Base-by-base conservation (phyloP, 2,797 vertebrate genomes). In the Oreochromis mossambicus region DNA sequence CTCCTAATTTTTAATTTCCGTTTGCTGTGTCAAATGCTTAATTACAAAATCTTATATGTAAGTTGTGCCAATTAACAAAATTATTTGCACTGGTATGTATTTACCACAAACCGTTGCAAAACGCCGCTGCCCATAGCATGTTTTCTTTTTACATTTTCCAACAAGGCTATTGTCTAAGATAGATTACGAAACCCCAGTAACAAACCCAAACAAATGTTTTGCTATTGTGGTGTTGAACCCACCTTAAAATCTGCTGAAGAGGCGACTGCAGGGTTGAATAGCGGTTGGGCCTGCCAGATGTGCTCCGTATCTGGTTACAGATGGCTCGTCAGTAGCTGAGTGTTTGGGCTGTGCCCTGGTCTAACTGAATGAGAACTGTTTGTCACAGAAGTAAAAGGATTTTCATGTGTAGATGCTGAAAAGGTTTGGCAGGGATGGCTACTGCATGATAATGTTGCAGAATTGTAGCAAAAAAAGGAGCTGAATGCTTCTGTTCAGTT, bases 241-340 rank as follows among this genome's bases (percentile, higher is more conserved):
- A 43, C 80, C 58, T 82, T 91, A 82, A 93, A 86, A 87, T 92
- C 89, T 90, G 85, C 87, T 88, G 86, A 92, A 87, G 87, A 87
- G 90, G 87, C 86, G 83, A 55, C 48, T 83, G 51, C 50, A 68
- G 70, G 80, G 89, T 89, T 95, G 93, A 91, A 88, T 75, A 88
- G 91, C 92, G 92, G 93, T 95, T 94, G 92, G 87, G 95, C 91
- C 94, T 94, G 91, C 94, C 97, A 97, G 96, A 97, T 97, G 97
- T 97, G 92, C 83, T 91, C 90, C 93, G 95, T 95, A 94, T 97
- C 95, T 90, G 91, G 93, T 97, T 97, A 94, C 96, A 86, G 92
- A 97, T 96, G 96, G 95, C 96, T 81, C 55, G 50, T 94, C 95
- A 95, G 94, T 93, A 96, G 94, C 92, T 93, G 89, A 82, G 86